Evolutionary conservation across 2,888 invertebrate species (phyloP), one percentile per base, ranked within the genome.

Genomic region (Tetheella fluctuosa): DNA sequence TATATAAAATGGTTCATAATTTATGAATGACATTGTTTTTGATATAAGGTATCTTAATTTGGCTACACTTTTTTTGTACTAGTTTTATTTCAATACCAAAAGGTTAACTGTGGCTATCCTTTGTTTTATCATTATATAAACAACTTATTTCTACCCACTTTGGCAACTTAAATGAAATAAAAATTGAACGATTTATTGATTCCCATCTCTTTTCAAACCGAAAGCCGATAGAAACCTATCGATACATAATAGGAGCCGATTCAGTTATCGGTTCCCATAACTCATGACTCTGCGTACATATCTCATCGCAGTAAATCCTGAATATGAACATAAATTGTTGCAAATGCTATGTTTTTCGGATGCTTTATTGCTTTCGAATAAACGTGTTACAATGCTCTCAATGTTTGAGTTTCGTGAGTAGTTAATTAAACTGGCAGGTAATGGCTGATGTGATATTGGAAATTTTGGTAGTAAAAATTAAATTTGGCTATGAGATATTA

Each of bases 221-320:
- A 59, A 37, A 57, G 23, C 59, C 54, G 58, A 48, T 58, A 59
- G 56, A 54, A 57, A 62, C 63, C 54, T 42, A 37, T 17, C n/a
- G 48, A 60, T 52, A 67, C 67, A 63, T 63, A 70, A 64, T 69
- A 55, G 25, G 15, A 23, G 28, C 64, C 23, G 62, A 59, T 71
- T 55, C 55, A 12, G 55, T 37, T 55, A 75, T 66, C 64, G 48
- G 54, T 63, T 20, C 57, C 62, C 74, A 69, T 85, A 85, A 84
- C 80, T 86, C 86, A 84, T 70, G 30, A 64, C 57, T 39, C 62
- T 30, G 57, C 70, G 68, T 64, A 71, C 78, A 78, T 86, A 85
- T 85, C 83, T 86, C 84, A 83, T 82, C 80, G 83, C 73, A 76
- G 84, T 84, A 82, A 85, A 88, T 87, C 84, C 80, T 76, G 72